Conservation (phyloP, 1,140 invertebrate genomes). For the Notospermus geniculatus region DNA sequence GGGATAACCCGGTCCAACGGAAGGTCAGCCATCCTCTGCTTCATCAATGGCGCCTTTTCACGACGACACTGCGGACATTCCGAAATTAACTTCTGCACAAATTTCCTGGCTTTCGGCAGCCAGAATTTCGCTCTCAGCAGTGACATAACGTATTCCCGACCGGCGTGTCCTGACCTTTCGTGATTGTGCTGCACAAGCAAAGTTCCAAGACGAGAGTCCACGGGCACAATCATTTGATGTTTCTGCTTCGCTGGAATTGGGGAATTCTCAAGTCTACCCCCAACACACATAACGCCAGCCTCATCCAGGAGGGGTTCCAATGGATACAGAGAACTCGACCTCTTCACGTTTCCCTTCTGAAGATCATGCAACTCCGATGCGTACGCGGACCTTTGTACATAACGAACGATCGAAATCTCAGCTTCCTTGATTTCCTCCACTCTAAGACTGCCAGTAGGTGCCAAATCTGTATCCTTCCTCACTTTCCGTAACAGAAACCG, state of each 20-base stretch:
- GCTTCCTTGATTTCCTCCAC: too few species aligned
- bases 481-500: too few species aligned
- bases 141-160: background rate
- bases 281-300: too few species aligned
- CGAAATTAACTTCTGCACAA: background rate
- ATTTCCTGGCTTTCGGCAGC: background rate
- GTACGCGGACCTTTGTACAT: too few species aligned
- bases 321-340: too few species aligned
- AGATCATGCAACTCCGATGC: too few species aligned
- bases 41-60: background rate
- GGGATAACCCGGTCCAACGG: background rate
- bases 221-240: background rate
- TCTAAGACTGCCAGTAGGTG: too few species aligned
- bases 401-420: too few species aligned
- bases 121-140: background rate
- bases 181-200: background rate
- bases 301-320: too few species aligned
- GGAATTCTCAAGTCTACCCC: background rate
- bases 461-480: too few species aligned
- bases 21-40: background rate
- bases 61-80: background rate
- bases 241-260: background rate
- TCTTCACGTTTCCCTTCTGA: too few species aligned
- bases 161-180: background rate
- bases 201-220: background rate